phyloP scores from a whole-genome alignment of 2,888 invertebrate genomes.

The Lacanobia wlatinum region DNA sequence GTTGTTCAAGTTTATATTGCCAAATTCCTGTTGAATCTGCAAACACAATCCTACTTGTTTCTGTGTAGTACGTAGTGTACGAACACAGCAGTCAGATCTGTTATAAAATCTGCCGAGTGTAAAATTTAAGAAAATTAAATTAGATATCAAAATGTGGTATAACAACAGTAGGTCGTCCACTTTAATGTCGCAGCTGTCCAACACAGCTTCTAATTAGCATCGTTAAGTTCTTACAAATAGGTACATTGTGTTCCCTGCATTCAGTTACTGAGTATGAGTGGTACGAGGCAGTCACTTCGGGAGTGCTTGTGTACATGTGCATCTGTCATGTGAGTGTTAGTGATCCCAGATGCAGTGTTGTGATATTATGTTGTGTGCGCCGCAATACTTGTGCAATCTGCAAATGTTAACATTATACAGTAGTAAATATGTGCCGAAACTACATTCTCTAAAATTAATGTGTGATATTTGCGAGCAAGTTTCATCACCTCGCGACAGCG shows the following conservation, averaged over 20 bases:
- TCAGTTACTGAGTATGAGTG: constrained; percentile 8
- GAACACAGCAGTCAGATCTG: too few species aligned
- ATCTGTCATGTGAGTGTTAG: not conserved
- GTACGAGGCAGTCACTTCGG: constrained; percentile 4
- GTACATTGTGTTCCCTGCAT: constrained; percentile 3
- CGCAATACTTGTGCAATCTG: constrained; percentile 13
- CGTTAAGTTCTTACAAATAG: not conserved
- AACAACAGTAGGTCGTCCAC: too few species aligned
- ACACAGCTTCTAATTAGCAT: too few species aligned
- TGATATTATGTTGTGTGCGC: not conserved
- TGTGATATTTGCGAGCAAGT: constrained; percentile 25
- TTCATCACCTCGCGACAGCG: not conserved
- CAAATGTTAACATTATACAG: constrained; percentile 1
- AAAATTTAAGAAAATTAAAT: too few species aligned
- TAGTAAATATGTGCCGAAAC: not conserved
- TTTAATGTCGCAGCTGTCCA: too few species aligned
- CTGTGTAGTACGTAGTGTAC: too few species aligned
- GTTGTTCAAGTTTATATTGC: too few species aligned
- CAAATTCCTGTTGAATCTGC: too few species aligned
- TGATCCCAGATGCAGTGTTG: not conserved
- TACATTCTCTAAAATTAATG: not conserved
- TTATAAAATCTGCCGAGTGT: too few species aligned
- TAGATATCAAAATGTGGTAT: too few species aligned
- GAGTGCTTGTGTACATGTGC: not conserved
- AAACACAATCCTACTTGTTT: too few species aligned